Percentiles rank a stretch among this genome's conserved stretches.
These are phyloP conservation scores for Caenorhabditis tropicalis DNA, from an alignment of 1,140 invertebrate genomes.

Conservation along the genomic window DNA sequence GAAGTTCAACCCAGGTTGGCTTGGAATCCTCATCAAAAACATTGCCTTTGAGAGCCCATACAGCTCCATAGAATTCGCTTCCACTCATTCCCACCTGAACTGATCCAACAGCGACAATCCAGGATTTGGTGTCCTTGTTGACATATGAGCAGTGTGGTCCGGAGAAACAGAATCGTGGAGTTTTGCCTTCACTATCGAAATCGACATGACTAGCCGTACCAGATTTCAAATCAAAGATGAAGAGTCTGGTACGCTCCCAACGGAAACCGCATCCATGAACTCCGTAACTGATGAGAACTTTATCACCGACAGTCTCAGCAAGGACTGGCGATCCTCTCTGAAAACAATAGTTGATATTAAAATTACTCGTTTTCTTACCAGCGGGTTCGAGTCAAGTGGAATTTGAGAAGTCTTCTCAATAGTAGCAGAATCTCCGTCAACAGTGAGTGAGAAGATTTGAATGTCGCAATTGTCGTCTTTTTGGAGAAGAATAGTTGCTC, in stretches of 20 bases:
- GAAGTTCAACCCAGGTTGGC: background rate
- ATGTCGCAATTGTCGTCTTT: background rate
- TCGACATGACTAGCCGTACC: background rate
- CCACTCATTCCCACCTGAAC: background rate
- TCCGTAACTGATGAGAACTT: constrained; percentile 21
- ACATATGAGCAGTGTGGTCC: background rate
- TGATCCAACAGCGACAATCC: background rate
- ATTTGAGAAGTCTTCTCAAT: background rate
- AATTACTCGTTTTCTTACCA: background rate
- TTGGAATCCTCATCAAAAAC: background rate
- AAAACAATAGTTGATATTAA: background rate
- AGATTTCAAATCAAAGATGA: background rate
- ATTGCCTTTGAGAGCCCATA: constrained; percentile 16
- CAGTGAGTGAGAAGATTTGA: background rate
- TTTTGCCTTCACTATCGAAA: background rate
- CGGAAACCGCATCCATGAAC: constrained; percentile 41
- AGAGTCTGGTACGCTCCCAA: constrained; percentile 21
- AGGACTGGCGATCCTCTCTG: constrained; percentile 5
- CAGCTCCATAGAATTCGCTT: background rate
- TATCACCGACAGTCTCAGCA: background rate
- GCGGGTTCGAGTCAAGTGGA: background rate
- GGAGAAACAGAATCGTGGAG: background rate
- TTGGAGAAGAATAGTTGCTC: background rate
- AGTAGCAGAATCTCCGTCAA: background rate
- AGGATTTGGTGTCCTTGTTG: background rate